Evolutionary conservation across 2,113 vertebrate genomes (phyloP), one percentile per base, ranked within the genome.

Genomic region (Fregata magnificens): DNA sequence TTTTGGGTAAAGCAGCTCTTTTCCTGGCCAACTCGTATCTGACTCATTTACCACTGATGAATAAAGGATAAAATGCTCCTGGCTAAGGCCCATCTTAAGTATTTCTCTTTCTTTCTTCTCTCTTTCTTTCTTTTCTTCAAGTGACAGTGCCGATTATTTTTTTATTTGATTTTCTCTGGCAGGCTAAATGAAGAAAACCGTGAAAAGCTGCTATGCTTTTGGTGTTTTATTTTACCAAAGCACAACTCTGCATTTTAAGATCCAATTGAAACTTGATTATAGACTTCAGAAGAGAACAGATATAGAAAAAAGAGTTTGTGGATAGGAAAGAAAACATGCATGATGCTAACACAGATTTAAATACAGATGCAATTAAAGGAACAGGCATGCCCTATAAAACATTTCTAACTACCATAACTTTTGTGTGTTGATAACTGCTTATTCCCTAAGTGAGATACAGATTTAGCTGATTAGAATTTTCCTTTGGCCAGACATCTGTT

Each of bases 31-130:
- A 97, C 94, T 98, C 96, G 96, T 98, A 98, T 98, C 98, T 98
- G 98, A 98, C 97, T 98, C 98, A 98, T 97, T 98, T 98, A 98
- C 98, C 98, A 98, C 97, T 97, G 96, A 97, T 96, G 98, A 97
- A 98, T 97, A 98, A 97, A 97, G 97, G 95, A 98, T 98, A 98
- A 98, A 98, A 98, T 94, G 95, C 97, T 98, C 95, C 94, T 98
- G 98, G 97, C 98, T 94, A 96, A 94, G 76, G 65, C 97, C 95
- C 96, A 97, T 97, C 95, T 83, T 97, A 98, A 98, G 97, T 97
- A 97, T 97, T 98, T 98, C 86, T 93, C 70, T 97, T 97, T 97
- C 97, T 97, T 97, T 95, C 79, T 98, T 98, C 96, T 90, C 63
- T 94, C 44, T 85, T 67, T 93, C 52, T 56, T 90, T 82, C 73